A percentile compares a stretch with the other conserved stretches of the same genome.
These are phyloP conservation scores for Melinaea menophilus DNA, from an alignment of 2,888 invertebrate genomes.

Conservation along the genomic window DNA sequence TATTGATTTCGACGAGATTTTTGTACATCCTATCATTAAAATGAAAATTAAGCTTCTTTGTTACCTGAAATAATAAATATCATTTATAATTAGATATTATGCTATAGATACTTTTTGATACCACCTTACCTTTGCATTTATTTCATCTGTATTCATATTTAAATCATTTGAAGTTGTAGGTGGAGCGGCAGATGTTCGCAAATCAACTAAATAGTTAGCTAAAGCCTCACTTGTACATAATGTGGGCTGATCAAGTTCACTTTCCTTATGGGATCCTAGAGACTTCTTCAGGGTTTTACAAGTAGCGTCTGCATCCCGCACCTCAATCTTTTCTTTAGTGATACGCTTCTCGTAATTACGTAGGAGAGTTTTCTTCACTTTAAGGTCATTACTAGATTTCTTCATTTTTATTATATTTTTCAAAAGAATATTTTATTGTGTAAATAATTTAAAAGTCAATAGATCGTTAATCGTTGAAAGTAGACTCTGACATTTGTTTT, in stretches of 20 bases:
- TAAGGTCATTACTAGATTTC: constrained; percentile 51
- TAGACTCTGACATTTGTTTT: neutral
- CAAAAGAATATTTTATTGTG: neutral
- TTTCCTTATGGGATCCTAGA: constrained; percentile 39
- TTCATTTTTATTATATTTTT: constrained; percentile 42
- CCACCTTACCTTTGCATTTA: constrained; percentile 49
- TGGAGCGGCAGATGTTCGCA: constrained; percentile 41
- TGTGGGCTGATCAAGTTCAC: constrained; percentile 50
- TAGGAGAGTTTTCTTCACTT: constrained; percentile 64
- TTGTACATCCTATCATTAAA: constrained; percentile 68
- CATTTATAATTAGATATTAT: neutral
- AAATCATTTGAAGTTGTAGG: constrained; percentile 43
- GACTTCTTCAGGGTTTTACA: constrained; percentile 32
- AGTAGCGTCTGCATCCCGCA: constrained; percentile 44
- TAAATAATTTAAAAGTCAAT: constrained; percentile 3
- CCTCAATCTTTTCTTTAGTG: constrained; percentile 39
- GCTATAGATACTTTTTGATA: neutral
- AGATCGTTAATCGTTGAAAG: neutral
- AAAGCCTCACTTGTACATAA: constrained; percentile 63
- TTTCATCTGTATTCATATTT: constrained; percentile 45
- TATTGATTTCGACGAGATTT: constrained; percentile 68
- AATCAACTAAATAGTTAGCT: constrained; percentile 56
- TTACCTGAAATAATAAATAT: constrained; percentile 52
- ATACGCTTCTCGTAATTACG: constrained; percentile 57
- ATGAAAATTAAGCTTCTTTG: constrained; percentile 68